A percentile compares a stretch with the other conserved stretches of the same genome.
Conservation (phyloP, 2,888 invertebrate species). For the Cecidostiba fungosa region DNA sequence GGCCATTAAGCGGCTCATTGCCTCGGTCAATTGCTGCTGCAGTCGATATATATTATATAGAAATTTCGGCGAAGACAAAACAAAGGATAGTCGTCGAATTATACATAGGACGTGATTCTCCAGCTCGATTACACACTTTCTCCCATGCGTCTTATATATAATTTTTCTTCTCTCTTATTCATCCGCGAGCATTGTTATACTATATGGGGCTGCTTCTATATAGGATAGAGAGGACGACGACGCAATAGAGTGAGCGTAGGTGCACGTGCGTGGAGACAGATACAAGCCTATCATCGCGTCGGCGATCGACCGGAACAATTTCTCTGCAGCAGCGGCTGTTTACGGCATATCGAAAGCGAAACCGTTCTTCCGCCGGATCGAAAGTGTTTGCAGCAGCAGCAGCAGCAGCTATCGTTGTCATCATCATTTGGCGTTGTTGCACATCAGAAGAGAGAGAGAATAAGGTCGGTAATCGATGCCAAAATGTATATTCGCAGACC, state of each 20-base stretch:
- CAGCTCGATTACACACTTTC: constrained; percentile 21
- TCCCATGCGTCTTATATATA: background rate
- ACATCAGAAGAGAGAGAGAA: background rate
- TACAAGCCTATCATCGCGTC: constrained; percentile 19
- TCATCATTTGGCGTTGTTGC: background rate
- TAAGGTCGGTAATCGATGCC: constrained; percentile 12
- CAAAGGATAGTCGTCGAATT: background rate
- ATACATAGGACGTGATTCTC: background rate
- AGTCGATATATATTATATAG: background rate
- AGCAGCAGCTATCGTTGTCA: background rate
- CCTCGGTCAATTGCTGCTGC: constrained; percentile 45
- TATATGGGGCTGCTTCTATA: no score
- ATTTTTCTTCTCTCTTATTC: background rate
- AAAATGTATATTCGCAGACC: background rate
- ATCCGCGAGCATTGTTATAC: background rate
- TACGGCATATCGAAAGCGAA: constrained; percentile 36
- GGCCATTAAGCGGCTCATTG: constrained; percentile 51
- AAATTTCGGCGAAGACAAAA: constrained; percentile 39
- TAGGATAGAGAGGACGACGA: background rate
- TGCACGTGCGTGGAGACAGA: background rate
- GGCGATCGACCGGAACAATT: constrained; percentile 43
- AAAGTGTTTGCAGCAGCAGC: background rate
- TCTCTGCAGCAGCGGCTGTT: background rate
- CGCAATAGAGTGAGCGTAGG: constrained; percentile 15
- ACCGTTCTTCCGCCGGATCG: background rate